These are phyloP conservation scores for Saccostrea cuccullata DNA, from an alignment of 1,140 invertebrate genomes.

Conservation along the genomic window DNA sequence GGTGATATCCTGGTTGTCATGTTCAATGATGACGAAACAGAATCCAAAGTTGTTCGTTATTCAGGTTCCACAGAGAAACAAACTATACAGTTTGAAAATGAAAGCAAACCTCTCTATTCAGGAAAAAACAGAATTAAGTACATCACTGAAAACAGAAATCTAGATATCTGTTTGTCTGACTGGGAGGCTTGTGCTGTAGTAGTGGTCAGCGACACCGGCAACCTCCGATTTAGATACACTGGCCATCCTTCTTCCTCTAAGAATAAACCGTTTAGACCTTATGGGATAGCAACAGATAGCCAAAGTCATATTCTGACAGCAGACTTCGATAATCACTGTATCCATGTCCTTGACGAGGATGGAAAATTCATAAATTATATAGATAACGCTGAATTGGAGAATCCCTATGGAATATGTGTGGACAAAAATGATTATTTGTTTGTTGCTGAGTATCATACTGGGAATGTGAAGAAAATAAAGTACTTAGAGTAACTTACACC, in stretches of 20 bases:
- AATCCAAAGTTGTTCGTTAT: not conserved
- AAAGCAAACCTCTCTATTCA: not conserved
- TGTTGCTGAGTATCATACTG: too few relatives aligned
- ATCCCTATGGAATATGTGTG: not conserved
- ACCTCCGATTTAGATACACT: not conserved
- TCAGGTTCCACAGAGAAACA: conserved; percentile 5
- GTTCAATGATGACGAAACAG: not conserved
- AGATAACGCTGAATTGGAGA: not conserved
- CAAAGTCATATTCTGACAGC: not conserved
- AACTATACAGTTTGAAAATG: not conserved
- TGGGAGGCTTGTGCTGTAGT: not conserved
- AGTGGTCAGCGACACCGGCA: not conserved
- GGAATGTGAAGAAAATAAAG: not conserved
- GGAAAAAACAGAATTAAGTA: not conserved
- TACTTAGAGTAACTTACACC: too few relatives aligned
- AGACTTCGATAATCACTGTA: not conserved
- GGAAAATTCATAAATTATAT: not conserved
- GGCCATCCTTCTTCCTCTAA: not conserved
- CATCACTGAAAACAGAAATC: not conserved
- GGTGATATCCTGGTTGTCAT: not conserved
- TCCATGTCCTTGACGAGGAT: not conserved
- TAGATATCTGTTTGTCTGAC: not conserved
- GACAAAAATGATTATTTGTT: not conserved
- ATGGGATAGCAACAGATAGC: not conserved
- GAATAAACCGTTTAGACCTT: not conserved